These are phyloP conservation scores for Gobionotothen gibberifrons DNA, from an alignment of 2,797 vertebrate genomes.

Conservation along the genomic window DNA sequence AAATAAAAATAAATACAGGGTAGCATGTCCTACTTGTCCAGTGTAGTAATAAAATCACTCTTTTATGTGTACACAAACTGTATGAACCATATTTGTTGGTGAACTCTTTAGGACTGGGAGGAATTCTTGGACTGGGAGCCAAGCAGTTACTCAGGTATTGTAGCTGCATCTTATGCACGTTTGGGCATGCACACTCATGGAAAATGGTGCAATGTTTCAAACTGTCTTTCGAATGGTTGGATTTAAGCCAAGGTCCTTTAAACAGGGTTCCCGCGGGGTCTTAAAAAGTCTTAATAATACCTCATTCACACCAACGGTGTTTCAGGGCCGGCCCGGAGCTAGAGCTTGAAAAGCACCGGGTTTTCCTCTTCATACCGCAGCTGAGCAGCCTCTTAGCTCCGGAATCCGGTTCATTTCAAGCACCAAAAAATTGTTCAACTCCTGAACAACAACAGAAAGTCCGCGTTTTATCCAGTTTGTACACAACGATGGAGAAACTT, in stretches of 20 bases:
- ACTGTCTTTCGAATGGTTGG: slow-evolving; percentile 26
- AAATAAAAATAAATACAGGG: neutral
- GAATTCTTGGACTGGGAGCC: slow-evolving; percentile 13
- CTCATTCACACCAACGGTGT: too few species aligned
- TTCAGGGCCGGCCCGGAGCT: too few species aligned
- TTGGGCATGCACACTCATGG: slow-evolving; percentile 50
- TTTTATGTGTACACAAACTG: slow-evolving; percentile 3
- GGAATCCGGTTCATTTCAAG: too few species aligned
- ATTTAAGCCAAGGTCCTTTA: slow-evolving; percentile 14
- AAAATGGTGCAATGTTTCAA: slow-evolving; percentile 37
- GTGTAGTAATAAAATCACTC: too few species aligned
- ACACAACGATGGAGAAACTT: too few species aligned
- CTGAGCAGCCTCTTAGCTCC: too few species aligned
- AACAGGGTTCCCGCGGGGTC: neutral
- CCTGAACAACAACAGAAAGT: too few species aligned
- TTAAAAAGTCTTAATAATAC: too few species aligned
- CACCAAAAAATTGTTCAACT: too few species aligned
- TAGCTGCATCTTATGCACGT: slow-evolving; percentile 42
- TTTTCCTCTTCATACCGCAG: too few species aligned
- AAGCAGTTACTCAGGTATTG: slow-evolving; percentile 24
- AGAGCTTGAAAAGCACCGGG: too few species aligned
- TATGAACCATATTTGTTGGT: slow-evolving; percentile 15
- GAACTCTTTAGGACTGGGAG: slow-evolving; percentile 14
- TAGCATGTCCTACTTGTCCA: neutral
- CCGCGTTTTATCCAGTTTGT: too few species aligned